Evolutionary conservation across 2,797 vertebrate genomes (phyloP).

Genomic region (Silurus lanzhouensis): DNA sequence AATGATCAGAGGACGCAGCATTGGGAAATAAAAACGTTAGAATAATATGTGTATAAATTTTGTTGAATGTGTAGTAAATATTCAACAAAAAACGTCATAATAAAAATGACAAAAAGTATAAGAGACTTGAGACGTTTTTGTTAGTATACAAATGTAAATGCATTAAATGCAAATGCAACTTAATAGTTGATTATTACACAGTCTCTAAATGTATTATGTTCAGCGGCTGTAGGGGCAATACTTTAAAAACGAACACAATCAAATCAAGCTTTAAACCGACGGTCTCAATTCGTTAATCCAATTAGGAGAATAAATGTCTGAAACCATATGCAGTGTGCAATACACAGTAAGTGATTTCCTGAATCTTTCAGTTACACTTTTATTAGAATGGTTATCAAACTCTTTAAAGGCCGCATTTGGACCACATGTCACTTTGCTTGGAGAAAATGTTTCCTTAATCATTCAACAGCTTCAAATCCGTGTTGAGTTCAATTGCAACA

Average conservation of each 20-base stretch:
- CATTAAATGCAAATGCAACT: not conserved
- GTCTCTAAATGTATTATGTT: not conserved
- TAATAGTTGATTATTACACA: not conserved
- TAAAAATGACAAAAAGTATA: not conserved
- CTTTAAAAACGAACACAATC: not conserved
- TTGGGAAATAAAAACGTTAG: too few species aligned
- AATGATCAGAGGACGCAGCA: not conserved
- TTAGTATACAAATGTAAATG: not conserved
- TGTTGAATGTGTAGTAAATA: not conserved
- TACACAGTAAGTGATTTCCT: not conserved
- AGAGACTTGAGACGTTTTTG: not conserved
- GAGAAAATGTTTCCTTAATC: not conserved
- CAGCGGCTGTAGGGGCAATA: not conserved
- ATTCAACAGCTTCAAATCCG: not conserved
- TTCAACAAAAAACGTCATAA: not conserved
- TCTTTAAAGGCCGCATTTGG: not conserved
- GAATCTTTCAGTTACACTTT: not conserved
- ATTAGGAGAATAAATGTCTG: not conserved
- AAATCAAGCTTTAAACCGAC: not conserved
- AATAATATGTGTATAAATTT: too few species aligned
- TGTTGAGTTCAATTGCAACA: not conserved
- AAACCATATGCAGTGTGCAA: not conserved
- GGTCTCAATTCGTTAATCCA: not conserved
- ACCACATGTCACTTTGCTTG: not conserved
- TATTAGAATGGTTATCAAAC: not conserved